Base-by-base conservation (phyloP, 1,140 invertebrate genomes). In the Mycetomoellerius zeteki region DNA sequence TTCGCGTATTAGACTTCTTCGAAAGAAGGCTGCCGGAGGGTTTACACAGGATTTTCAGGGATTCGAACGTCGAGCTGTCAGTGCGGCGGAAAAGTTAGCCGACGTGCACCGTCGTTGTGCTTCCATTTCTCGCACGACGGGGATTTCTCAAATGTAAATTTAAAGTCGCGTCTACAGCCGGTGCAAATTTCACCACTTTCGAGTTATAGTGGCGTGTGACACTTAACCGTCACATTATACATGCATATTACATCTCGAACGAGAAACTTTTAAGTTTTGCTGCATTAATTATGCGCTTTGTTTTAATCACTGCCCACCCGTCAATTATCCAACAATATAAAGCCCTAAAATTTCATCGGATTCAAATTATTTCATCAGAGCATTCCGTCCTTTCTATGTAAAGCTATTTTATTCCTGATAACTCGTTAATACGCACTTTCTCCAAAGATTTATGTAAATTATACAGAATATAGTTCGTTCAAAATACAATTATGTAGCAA, bases 111-210 rank as follows among this genome's bases (percentile, higher is more conserved):
- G 62, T 84, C 86, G 86, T 87, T 90, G 90, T 88, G 89, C 89
- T 90, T 90, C 86, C 86, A 82, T 86, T 88, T 82, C 89, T 78
- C 75, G 89, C 75, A 86, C 86, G 89, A 86, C 86, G 75, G 81
- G 89, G 82, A 90, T 91, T 88, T 90, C 89, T 80, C 72, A 86
- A 84, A 91, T 91, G 89, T 88, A 91, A 91, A 91, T 91, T 88
- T 90, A 86, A 90, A 82, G 82, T 87, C 72, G 77, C 72, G 89
- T 88, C 77, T 88, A 73, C 64, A 54, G 54, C 27, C 37, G 76
- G 58, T 58, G 77, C 72, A 90, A 88, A 90, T 88, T 91, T 90
- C 77, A 65, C 71, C 71, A 47, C 71, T 71, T 62, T 30, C 72
- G 27, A 43, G 62, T 69, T 62, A 47, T 33, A 30, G 33, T n/a